A percentile compares a stretch with the other conserved stretches of the same genome.
These are phyloP conservation scores for Urocyon cinereoargenteus DNA, from an alignment of 2,797 vertebrate species.

Conservation along the genomic window DNA sequence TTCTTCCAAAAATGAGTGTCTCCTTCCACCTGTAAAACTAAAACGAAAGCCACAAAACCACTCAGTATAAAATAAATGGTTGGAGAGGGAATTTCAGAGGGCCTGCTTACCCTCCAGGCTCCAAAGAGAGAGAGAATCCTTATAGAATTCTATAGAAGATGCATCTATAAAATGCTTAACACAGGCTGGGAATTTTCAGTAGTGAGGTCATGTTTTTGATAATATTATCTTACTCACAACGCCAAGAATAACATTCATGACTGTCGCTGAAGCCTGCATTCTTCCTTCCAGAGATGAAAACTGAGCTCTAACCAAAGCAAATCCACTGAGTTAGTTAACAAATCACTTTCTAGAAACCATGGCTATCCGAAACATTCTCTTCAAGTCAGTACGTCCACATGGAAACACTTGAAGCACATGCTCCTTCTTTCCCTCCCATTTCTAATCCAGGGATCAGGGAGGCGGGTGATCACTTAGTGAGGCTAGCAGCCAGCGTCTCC, in stretches of 20 bases:
- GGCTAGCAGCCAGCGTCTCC: neutral
- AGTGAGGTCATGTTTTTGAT: neutral
- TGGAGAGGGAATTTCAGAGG: neutral
- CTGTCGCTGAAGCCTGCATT: neutral
- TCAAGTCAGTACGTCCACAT: neutral
- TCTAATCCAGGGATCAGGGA: neutral
- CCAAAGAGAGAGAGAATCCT: neutral
- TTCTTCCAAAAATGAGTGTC: neutral
- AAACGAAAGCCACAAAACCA: neutral
- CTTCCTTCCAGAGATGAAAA: conserved; percentile 4
- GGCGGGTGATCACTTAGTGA: neutral
- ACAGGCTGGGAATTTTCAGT: neutral
- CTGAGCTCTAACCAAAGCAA: neutral
- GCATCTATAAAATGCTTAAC: neutral
- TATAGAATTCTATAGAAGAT: neutral
- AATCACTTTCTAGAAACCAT: neutral
- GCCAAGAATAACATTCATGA: neutral
- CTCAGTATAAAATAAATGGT: neutral
- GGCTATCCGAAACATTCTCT: neutral
- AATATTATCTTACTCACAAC: neutral
- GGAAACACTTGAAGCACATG: accelerated
- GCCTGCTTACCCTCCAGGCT: neutral
- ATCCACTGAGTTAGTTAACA: neutral
- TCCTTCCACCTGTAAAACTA: neutral
- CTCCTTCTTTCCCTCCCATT: neutral